These are phyloP conservation scores for Hyles lineata DNA, from an alignment of 2,888 invertebrate genomes.

Conservation along the genomic window DNA sequence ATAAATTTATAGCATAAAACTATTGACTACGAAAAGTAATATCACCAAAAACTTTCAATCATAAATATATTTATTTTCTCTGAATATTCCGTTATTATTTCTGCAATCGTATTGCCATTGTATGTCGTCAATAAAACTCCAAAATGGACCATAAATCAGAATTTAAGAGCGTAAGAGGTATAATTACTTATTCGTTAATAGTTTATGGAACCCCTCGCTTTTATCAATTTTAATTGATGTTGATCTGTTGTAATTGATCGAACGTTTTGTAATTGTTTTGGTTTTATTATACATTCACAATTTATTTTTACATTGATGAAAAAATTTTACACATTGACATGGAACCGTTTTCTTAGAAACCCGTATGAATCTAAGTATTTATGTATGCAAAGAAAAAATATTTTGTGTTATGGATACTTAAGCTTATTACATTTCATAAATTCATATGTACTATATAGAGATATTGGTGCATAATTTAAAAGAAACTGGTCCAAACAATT, in stretches of 20 bases:
- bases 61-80: not conserved
- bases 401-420: too few species aligned
- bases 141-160: slow-evolving; percentile 22
- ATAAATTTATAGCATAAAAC: not conserved
- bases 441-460: too few species aligned
- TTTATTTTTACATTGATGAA: slow-evolving; percentile 22
- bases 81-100: slow-evolving; percentile 5
- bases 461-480: not conserved
- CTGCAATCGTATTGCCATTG: slow-evolving; percentile 10
- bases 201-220: slow-evolving; percentile 26
- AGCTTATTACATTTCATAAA: too few species aligned
- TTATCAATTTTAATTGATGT: slow-evolving; percentile 34
- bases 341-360: too few species aligned
- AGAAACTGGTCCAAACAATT: not conserved
- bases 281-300: slow-evolving; percentile 25
- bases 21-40: not conserved
- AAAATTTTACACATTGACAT: too few species aligned
- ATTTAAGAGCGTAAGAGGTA: slow-evolving; percentile 28
- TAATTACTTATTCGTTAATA: slow-evolving; percentile 24
- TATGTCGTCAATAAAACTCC: slow-evolving; percentile 11
- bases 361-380: too few species aligned
- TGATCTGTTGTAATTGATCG: slow-evolving; percentile 31
- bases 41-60: not conserved
- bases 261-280: slow-evolving; percentile 28
- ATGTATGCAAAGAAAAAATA: too few species aligned